Conservation (phyloP, 2,888 invertebrate species). For the Yponomeuta evonymella region DNA sequence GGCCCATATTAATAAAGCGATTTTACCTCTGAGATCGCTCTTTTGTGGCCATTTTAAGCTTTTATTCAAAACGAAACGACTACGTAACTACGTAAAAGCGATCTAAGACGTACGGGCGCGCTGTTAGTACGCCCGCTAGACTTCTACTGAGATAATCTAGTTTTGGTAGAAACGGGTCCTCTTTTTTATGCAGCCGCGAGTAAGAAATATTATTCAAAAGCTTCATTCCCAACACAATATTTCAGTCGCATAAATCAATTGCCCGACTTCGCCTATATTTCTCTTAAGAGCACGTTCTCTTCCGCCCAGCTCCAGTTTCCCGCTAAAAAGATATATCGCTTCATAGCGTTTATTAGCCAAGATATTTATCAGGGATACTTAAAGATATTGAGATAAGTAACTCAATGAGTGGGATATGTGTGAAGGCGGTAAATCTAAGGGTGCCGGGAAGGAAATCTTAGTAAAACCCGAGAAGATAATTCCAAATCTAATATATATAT, state of each 20-base stretch:
- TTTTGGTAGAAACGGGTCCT: not conserved
- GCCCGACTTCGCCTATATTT: conserved; percentile 20
- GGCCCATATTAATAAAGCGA: no score
- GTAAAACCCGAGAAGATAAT: not conserved
- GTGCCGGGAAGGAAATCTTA: not conserved
- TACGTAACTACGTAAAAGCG: no score
- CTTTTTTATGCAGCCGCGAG: not conserved
- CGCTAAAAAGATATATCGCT: conserved; percentile 23
- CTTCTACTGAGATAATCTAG: no score
- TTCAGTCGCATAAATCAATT: conserved; percentile 22
- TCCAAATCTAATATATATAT: not conserved
- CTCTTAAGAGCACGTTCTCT: conserved; percentile 18
- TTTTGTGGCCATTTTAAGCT: no score
- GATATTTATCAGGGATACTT: conserved; percentile 67
- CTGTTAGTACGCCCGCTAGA: no score
- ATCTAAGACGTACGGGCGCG: no score
- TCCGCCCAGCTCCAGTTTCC: conserved; percentile 20
- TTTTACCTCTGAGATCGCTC: no score
- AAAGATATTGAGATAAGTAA: conserved; percentile 51
- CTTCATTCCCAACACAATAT: conserved; percentile 15
- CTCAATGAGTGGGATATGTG: conserved; percentile 17
- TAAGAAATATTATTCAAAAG: not conserved
- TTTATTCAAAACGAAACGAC: no score
- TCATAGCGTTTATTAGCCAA: conserved; percentile 68
- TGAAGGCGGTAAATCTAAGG: not conserved